phyloP scores from a whole-genome alignment of 2,113 vertebrate species.

The zebrafish (Danio rerio) region GRCz12tu NC_133180.1:38411501-38412000 shows the following conservation, averaged over 20 bases:
- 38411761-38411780: background rate
- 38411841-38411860: background rate
- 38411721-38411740: too few relatives aligned
- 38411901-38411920: background rate
- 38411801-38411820: background rate
- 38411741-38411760: background rate
- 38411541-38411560: too few relatives aligned
- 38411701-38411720: too few relatives aligned
- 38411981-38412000: background rate
- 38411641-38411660: too few relatives aligned
- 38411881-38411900: slow-evolving; percentile 27
- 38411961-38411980: background rate
- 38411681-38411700: too few relatives aligned
- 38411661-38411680: too few relatives aligned
- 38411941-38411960: background rate
- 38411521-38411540: too few relatives aligned
- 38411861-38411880: background rate
- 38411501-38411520: too few relatives aligned
- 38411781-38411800: background rate
- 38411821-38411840: background rate
- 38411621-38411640: too few relatives aligned
- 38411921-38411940: slow-evolving; percentile 23
- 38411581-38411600: too few relatives aligned
- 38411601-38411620: too few relatives aligned
- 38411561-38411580: too few relatives aligned